Conservation (phyloP, 2,113 vertebrate genomes). For the Microtus oregoni region DNA sequence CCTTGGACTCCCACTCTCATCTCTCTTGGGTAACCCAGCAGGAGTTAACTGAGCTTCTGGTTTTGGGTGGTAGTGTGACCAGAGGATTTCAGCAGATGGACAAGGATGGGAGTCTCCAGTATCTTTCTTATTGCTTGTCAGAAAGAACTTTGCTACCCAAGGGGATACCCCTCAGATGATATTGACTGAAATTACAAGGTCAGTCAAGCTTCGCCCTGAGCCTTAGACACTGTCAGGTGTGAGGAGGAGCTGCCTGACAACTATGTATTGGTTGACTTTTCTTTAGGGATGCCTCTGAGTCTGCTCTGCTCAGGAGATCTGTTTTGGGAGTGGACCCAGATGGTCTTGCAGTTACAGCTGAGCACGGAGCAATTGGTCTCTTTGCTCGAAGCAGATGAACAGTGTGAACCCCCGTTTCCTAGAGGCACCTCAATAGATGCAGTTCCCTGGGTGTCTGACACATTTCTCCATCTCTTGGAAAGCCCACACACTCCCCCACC, state of each 20-base stretch:
- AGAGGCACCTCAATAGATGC: not conserved
- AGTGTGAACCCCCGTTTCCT: slow-evolving; percentile 41
- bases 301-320: slow-evolving; percentile 39
- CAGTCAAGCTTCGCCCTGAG: slow-evolving; percentile 22
- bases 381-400: slow-evolving; percentile 33
- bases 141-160: slow-evolving; percentile 57
- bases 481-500: not conserved
- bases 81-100: slow-evolving; percentile 48
- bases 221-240: slow-evolving; percentile 13
- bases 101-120: not conserved
- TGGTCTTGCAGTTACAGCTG: not conserved
- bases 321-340: slow-evolving; percentile 5
- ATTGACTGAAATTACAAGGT: slow-evolving; percentile 61
- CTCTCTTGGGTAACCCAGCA: not conserved
- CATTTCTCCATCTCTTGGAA: slow-evolving; percentile 46
- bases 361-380: not conserved
- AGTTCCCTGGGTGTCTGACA: slow-evolving; percentile 19
- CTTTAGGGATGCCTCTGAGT: slow-evolving; percentile 31
- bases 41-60: slow-evolving; percentile 48
- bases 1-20: not conserved
- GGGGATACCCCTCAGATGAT: slow-evolving; percentile 34
- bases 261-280: slow-evolving; percentile 2
- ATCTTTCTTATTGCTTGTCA: slow-evolving; percentile 58
- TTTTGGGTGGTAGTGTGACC: slow-evolving; percentile 8
- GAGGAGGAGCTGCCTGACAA: slow-evolving; percentile 49